Base-by-base conservation (phyloP, 92 coral and sea anemone genomes). In the Pocillopora meandrina region DNA sequence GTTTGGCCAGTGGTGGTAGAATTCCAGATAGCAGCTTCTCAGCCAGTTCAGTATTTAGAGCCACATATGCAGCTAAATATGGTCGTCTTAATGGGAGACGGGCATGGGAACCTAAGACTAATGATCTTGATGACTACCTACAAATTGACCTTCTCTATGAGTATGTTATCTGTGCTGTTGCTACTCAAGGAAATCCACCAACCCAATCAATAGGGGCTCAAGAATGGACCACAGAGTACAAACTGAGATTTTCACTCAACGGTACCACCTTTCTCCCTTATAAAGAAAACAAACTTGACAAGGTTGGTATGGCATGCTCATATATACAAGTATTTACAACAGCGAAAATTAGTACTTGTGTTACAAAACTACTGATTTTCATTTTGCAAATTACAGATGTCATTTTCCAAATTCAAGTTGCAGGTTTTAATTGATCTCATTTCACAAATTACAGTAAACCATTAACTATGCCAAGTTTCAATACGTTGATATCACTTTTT, bases 281-380 rank as follows among this genome's bases (percentile, higher is more conserved):
- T 71, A 47, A 33, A 47, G 90, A 85, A 11, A 85, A 89, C 49
- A 61, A 62, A 42, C 69, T 10, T 19, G 81, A 72, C 2, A 90
- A 87, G 93, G 90, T 71, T 9, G 3, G 75, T 71, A 13, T 9
- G 47, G 11, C 2, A 42, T 42, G 52, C 8, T 42, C 1, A 0
- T 7, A 42, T 42, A 7, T 42, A 42, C 52, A 42, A 7, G 1
- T 7, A 42, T 42, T 3, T 1, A 3, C 0, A 42, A 42, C 0
- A 42, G 52, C 52, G 3, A 42, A 42, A 26, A 26, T 42, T 42
- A 42, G 2, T 0, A 42, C 5, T 1, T 42, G 5, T 42, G 52
- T 3, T 42, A 42, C 31, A 26, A 26, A 26, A 26, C n/a, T n/a
- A n/a, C n/a, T n/a, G 31, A 26, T 26, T 26, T 26, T 26, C 1